These are phyloP conservation scores for Osmerus eperlanus DNA, from an alignment of 2,113 vertebrate species.

Conservation along the genomic window DNA sequence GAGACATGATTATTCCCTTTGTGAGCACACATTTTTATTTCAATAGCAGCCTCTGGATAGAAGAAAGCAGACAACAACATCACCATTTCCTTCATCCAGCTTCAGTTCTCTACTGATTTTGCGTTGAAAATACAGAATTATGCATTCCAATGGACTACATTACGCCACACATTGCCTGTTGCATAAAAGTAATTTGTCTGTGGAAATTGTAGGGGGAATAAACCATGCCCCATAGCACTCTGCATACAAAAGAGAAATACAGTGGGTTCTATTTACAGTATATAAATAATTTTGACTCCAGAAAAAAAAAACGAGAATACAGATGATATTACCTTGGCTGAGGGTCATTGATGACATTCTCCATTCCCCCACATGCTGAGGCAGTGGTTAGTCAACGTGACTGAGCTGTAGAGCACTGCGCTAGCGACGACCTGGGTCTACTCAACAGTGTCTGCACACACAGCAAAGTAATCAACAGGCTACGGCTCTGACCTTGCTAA, in stretches of 20 bases:
- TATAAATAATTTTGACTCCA: neutral
- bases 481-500: neutral
- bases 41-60: neutral
- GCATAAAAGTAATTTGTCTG: constrained; percentile 4
- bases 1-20: neutral
- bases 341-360: constrained; percentile 5
- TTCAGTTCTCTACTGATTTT: neutral
- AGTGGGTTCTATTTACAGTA: neutral
- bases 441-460: neutral
- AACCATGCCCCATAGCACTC: neutral
- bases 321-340: neutral
- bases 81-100: neutral
- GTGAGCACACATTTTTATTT: neutral
- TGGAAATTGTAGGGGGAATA: neutral
- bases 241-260: neutral
- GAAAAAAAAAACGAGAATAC: neutral
- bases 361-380: neutral
- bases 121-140: neutral
- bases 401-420: neutral
- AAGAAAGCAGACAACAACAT: neutral
- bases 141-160: neutral
- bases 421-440: neutral
- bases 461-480: constrained; percentile 5
- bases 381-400: neutral
- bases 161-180: neutral